Base-by-base conservation (phyloP, 2,113 vertebrate species). In the Macrotis lagotis region DNA sequence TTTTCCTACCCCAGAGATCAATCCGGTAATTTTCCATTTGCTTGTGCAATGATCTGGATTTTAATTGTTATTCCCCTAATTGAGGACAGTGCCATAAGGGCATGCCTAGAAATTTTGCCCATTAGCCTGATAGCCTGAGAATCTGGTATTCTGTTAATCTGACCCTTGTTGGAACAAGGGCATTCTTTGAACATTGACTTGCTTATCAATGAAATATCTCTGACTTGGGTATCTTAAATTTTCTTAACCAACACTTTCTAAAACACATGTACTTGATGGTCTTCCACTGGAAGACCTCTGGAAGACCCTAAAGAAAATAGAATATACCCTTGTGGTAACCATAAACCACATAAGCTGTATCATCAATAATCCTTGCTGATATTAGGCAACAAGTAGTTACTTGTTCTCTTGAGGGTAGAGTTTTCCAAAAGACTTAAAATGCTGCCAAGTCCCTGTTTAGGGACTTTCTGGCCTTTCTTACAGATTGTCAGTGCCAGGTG, bases 401-500 rank as follows among this genome's bases (percentile, higher is more conserved):
- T 91, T 91, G 95, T 47, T 83, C 51, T 94, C 94, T 53, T 0
- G 3, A 83, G 51, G 66, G 52, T 25, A 10, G 26, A 19, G 0
- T 48, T 48, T 90, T 48, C 96, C 95, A 55, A 66, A 88, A 89
- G 92, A 90, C 59, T 9, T 12, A 22, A 53, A 92, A 48, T 12
- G 31, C 31, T 88, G 95, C 95, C 94, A 95, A 92, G 66, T 49
- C 48, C 37, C 51, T 51, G 53, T 0, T 3, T 50, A n/a, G 96
- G 93, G 96, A 96, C 88, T 97, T 97, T 93, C 92, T 91, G 89
- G 48, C n/a, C 91, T 3, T 95, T 92, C 91, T 95, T 92, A 26
- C 90, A 93, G 89, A 93, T 0, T 26, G 55, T 90, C 48, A 92
- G 83, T 47, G 16, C 66, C 66, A 83, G 37, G 66, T 83, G 37